phyloP scores from a whole-genome alignment of 2,797 vertebrate genomes.

The Nannoperca obscura region DNA sequence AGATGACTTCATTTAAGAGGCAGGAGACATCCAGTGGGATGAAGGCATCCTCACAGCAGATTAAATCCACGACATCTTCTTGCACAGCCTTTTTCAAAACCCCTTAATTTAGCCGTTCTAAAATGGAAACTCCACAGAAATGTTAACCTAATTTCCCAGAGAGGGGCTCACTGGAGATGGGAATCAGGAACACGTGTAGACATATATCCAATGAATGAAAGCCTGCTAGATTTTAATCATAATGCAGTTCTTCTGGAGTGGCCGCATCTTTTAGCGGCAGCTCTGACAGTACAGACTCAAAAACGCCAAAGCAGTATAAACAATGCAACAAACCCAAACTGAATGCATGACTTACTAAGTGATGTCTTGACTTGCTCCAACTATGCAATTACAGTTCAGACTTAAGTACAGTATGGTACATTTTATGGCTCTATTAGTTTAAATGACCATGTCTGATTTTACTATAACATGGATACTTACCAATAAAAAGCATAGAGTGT shows the following conservation, averaged over 20 bases:
- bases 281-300: slow-evolving; percentile 38
- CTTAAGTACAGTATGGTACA: slow-evolving; percentile 28
- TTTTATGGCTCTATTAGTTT: slow-evolving; percentile 47
- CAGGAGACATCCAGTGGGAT: slow-evolving; percentile 48
- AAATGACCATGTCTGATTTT: slow-evolving; percentile 38
- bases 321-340: slow-evolving; percentile 50
- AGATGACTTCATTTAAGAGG: slow-evolving; percentile 62
- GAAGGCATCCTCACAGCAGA: slow-evolving; percentile 58
- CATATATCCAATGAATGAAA: slow-evolving; percentile 69
- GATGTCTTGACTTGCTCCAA: slow-evolving; percentile 53
- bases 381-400: slow-evolving; percentile 38
- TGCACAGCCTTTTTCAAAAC: slow-evolving; percentile 55
- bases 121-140: slow-evolving; percentile 79
- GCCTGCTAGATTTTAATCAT: slow-evolving; percentile 70
- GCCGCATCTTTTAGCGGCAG: slow-evolving; percentile 46
- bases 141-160: slow-evolving; percentile 76
- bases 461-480: slow-evolving; percentile 79
- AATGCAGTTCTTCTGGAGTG: slow-evolving; percentile 58
- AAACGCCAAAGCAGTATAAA: slow-evolving; percentile 47
- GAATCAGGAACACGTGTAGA: slow-evolving; percentile 74
- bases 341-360: slow-evolving; percentile 39
- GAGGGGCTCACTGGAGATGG: slow-evolving; percentile 60
- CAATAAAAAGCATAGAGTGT: slow-evolving; percentile 99
- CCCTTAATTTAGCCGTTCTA: slow-evolving; percentile 65
- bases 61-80: slow-evolving; percentile 60